These are phyloP conservation scores for Heliconius charithonia DNA, from an alignment of 2,888 invertebrate genomes.

Conservation along the genomic window DNA sequence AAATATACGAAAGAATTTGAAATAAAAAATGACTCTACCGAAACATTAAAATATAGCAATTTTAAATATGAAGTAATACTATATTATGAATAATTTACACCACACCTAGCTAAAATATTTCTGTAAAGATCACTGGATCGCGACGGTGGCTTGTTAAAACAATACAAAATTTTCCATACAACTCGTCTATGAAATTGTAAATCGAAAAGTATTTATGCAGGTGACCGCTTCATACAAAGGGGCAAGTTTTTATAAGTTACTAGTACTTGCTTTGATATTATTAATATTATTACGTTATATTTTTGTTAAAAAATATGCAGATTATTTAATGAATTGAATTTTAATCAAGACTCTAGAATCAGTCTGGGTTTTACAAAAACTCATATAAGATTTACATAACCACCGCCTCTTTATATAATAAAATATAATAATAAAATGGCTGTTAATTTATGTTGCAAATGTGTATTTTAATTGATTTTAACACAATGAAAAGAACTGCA, in stretches of 20 bases:
- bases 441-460: neutral
- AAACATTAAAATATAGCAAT: neutral
- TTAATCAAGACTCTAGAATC: neutral
- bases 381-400: neutral
- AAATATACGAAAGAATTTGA: neutral
- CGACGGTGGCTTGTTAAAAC: neutral
- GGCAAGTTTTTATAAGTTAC: neutral
- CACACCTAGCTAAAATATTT: neutral
- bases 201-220: neutral
- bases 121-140: neutral
- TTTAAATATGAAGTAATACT: too few relatives aligned
- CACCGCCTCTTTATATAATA: neutral
- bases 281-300: neutral
- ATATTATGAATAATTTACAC: neutral
- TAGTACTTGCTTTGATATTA: neutral
- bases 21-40: neutral
- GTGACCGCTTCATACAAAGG: neutral
- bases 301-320: conserved; percentile 4
- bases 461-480: neutral
- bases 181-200: neutral
- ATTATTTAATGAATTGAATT: conserved; percentile 20
- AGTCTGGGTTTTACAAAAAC: conserved; percentile 6
- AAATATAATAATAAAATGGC: neutral
- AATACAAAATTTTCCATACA: neutral
- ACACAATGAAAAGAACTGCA: neutral